Evolutionary conservation across 2,888 invertebrate species (phyloP).

Genomic region (Corythucha ciliata): DNA sequence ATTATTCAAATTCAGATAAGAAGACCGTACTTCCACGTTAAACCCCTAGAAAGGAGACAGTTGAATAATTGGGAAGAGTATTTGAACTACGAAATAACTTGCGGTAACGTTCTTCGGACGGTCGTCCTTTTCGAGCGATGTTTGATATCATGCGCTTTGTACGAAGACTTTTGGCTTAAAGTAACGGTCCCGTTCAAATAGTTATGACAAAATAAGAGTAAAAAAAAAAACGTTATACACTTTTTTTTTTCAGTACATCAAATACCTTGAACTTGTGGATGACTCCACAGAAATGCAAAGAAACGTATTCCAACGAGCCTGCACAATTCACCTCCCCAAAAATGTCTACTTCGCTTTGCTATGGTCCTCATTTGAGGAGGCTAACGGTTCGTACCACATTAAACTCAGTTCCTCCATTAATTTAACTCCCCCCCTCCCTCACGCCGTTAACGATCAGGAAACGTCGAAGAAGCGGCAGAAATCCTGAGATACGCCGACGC

Average conservation of each 20-base stretch:
- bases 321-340: slow-evolving; percentile 87
- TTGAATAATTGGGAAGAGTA: slow-evolving; percentile 97
- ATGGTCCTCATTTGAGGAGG: slow-evolving; percentile 95
- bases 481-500: no score
- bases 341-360: slow-evolving; percentile 86
- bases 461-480: neutral
- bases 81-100: slow-evolving; percentile 85
- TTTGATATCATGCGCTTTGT: slow-evolving; percentile 92
- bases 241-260: no score
- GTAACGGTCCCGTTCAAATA: no score
- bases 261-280: slow-evolving; percentile 70
- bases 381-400: no score
- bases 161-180: slow-evolving; percentile 97
- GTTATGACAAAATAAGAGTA: no score
- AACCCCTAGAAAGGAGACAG: slow-evolving; percentile 90
- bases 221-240: no score
- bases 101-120: slow-evolving; percentile 69
- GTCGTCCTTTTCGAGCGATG: slow-evolving; percentile 89
- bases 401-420: no score
- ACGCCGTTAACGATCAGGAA: no score
- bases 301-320: slow-evolving; percentile 80
- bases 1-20: slow-evolving; percentile 99
- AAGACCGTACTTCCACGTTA: slow-evolving; percentile 97
- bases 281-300: slow-evolving; percentile 58
- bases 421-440: no score